These are phyloP conservation scores for Escarpia spicata DNA, from an alignment of 2,888 invertebrate genomes.

Conservation along the genomic window DNA sequence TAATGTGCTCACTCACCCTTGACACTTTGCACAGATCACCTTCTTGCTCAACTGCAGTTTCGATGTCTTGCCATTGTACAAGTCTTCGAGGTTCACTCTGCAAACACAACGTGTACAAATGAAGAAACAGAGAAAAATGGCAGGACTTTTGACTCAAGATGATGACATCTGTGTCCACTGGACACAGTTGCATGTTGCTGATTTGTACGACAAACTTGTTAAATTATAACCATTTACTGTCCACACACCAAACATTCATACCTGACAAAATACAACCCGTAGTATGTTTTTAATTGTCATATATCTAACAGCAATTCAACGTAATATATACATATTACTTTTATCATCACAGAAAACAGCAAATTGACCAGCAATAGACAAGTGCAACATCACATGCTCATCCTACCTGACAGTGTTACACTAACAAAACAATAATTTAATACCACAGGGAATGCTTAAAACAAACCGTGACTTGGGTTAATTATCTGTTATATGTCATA, in stretches of 20 bases:
- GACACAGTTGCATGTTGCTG: neutral
- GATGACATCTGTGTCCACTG: neutral
- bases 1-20: conserved; percentile 71
- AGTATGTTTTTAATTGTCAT: too few species aligned
- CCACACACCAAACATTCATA: neutral
- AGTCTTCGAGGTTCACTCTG: conserved; percentile 85
- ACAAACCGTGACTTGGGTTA: neutral
- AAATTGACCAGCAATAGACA: too few species aligned
- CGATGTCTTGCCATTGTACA: conserved; percentile 88
- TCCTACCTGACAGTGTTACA: neutral
- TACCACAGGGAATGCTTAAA: neutral
- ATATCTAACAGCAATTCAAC: too few species aligned
- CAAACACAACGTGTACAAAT: conserved; percentile 39
- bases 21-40: conserved; percentile 81
- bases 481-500: too few species aligned
- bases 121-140: neutral
- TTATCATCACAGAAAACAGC: too few species aligned
- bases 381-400: too few species aligned
- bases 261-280: neutral
- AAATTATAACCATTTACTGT: neutral
- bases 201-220: neutral
- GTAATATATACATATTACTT: too few species aligned
- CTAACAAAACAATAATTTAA: neutral
- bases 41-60: conserved; percentile 85
- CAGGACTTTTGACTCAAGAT: neutral